Evolutionary conservation across 2,113 vertebrate species (phyloP).

Genomic region (Silurus asotus): DNA sequence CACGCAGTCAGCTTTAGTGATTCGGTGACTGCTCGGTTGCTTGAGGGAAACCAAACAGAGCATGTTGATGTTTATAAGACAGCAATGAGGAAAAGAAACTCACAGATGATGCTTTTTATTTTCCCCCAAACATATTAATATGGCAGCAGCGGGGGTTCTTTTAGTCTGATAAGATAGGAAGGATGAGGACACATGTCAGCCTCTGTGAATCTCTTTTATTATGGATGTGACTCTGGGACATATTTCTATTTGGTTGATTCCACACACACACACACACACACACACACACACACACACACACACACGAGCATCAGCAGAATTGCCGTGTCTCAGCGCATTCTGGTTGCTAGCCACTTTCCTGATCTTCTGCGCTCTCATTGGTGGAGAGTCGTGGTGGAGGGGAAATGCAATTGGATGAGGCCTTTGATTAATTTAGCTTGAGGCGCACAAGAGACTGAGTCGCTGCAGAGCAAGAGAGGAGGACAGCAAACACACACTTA

Average conservation of each 20-base stretch:
- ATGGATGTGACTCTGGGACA: slow-evolving; percentile 55
- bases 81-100: slow-evolving; percentile 42
- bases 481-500: background rate
- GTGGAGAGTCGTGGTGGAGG: slow-evolving; percentile 50
- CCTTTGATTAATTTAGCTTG: slow-evolving; percentile 50
- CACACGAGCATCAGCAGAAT: slow-evolving; percentile 49
- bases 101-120: slow-evolving; percentile 51
- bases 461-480: slow-evolving; percentile 15
- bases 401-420: slow-evolving; percentile 59
- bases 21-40: slow-evolving; percentile 40
- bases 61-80: slow-evolving; percentile 55
- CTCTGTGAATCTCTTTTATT: slow-evolving; percentile 54
- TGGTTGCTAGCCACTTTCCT: slow-evolving; percentile 67
- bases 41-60: slow-evolving; percentile 28
- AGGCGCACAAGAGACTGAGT: slow-evolving; percentile 23
- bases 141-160: slow-evolving; percentile 49
- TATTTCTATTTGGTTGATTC: slow-evolving; percentile 40
- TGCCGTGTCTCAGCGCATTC: slow-evolving; percentile 59
- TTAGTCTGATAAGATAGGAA: slow-evolving; percentile 59
- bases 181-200: slow-evolving; percentile 45
- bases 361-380: slow-evolving; percentile 59
- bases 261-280: slow-evolving; percentile 1
- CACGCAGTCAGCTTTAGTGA: background rate
- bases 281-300: slow-evolving; percentile 42
- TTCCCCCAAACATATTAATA: slow-evolving; percentile 59